Base-by-base conservation (phyloP, 2,797 vertebrate genomes). In the Discoglossus pictus region DNA sequence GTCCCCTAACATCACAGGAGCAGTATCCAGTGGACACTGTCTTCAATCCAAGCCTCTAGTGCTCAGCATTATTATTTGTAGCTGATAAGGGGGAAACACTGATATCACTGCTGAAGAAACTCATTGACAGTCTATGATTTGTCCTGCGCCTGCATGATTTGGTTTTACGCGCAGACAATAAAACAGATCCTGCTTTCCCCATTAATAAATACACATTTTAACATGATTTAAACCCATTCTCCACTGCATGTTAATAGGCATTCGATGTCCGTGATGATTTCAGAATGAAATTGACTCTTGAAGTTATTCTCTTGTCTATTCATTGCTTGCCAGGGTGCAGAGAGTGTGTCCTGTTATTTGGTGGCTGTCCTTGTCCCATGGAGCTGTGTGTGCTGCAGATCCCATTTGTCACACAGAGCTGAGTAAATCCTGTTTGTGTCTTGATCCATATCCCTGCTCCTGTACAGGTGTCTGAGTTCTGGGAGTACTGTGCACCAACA, bases 41-140 rank as follows among this genome's bases (percentile, higher is more conserved):
- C 2, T 7, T 43, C 9, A 43, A 31, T 27, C 23, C 17, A 44
- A 65, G 27, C 27, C 52, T 36, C 42, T 48, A 39, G 4, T 36
- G 25, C 15, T 59, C 55, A 59, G n/a, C n/a, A 59, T 43, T 43
- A 27, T 59, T 43, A 42, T 56, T 21, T 59, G 55, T 40, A 7
- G n/a, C n/a, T n/a, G 12, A 16, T 15, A 7, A 25, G 18, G 9
- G 11, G 23, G 42, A 56, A 40, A 40, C 23, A 56, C 53, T 23
- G 4, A 36, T 23, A 13, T 31, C 16, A 40, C 2, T 16, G 2
- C 20, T 11, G 17, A 47, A 38, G 9, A 56, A 43, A 43, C 59
- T 59, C 35, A 36, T 44, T 51, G 36, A 18, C n/a, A 56, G 40
- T 17, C n/a, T 55, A 12, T 18, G 23, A 38, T 47, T 55, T 47